These are phyloP conservation scores for Babylonia areolata DNA, from an alignment of 1,140 invertebrate species.

Conservation along the genomic window DNA sequence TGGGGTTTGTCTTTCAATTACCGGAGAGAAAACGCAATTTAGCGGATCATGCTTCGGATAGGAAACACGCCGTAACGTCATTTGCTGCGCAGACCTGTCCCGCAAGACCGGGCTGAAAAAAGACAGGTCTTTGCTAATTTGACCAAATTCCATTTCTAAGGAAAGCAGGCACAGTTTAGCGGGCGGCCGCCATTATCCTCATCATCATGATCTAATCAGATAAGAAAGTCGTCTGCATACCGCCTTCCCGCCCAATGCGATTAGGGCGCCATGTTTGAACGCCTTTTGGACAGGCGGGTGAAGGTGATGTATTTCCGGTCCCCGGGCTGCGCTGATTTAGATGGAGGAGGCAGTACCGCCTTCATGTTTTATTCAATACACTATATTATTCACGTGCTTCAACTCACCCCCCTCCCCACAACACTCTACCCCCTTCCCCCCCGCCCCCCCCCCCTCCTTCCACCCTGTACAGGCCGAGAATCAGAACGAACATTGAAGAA, in stretches of 20 bases:
- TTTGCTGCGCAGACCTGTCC: constrained; percentile 35
- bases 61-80: constrained; percentile 37
- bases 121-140: constrained; percentile 41
- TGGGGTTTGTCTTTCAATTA: constrained; percentile 43
- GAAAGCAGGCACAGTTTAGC: constrained; percentile 41
- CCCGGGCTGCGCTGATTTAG: constrained; percentile 12
- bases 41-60: constrained; percentile 39
- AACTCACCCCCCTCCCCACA: background rate
- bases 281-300: constrained; percentile 31
- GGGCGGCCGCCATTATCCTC: constrained; percentile 30
- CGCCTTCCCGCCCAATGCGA: constrained; percentile 29
- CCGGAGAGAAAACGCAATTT: constrained; percentile 37
- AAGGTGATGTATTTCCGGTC: constrained; percentile 21
- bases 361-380: constrained; percentile 30
- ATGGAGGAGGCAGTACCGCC: constrained; percentile 4
- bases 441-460: background rate
- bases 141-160: constrained; percentile 41
- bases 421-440: background rate
- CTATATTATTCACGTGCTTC: constrained; percentile 17
- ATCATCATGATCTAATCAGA: constrained; percentile 40
- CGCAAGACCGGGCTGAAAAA: constrained; percentile 36
- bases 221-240: constrained; percentile 37
- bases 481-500: background rate
- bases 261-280: constrained; percentile 42
- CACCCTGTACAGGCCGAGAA: background rate